Conservation (phyloP, 2,888 invertebrate species). For the Sinodicranocentrus sp. region DNA sequence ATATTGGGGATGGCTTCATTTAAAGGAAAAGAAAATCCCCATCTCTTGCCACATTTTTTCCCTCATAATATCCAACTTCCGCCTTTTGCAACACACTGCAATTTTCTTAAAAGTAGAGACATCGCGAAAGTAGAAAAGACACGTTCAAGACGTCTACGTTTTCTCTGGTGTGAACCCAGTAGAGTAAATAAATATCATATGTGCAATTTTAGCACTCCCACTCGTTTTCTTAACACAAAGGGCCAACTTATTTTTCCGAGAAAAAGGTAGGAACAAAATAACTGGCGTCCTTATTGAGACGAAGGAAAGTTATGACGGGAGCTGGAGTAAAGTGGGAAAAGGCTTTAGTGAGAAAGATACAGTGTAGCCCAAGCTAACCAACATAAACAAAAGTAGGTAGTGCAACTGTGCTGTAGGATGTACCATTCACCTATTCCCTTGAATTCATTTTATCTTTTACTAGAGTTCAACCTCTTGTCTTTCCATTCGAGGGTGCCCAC, state of each 20-base stretch:
- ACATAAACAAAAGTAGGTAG: no score
- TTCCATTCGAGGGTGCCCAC: no score
- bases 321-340: background rate
- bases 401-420: no score
- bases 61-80: no score
- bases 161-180: background rate
- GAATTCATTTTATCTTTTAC: background rate
- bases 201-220: conserved; percentile 2
- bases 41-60: no score
- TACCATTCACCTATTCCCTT: background rate
- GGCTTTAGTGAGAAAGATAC: no score
- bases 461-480: no score
- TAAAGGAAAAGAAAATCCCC: no score
- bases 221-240: background rate
- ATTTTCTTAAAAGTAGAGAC: conserved; percentile 4
- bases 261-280: no score
- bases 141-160: background rate
- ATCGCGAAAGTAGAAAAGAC: background rate
- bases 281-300: background rate
- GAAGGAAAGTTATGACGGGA: background rate
- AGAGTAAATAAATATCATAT: conserved; percentile 11
- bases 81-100: no score
- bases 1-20: no score
- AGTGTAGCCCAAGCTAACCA: no score
- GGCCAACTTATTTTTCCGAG: conserved; percentile 2